Base-by-base conservation (phyloP, 2,113 vertebrate species). In the Edolisoma coerulescens region DNA sequence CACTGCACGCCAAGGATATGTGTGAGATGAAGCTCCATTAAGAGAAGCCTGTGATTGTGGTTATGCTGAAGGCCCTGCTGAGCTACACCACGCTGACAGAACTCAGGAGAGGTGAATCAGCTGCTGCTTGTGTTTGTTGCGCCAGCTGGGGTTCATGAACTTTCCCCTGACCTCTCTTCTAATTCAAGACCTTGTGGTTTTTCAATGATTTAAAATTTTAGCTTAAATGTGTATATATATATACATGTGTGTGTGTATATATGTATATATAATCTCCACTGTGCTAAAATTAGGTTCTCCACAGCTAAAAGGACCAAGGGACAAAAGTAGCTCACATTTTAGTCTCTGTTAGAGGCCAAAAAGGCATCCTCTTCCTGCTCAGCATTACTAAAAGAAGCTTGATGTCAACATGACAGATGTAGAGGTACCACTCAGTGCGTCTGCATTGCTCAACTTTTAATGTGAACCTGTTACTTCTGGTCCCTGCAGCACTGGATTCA, bases 181-280 rank as follows among this genome's bases (percentile, higher is more conserved):
- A 96, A 96, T 95, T 94, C 86, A 70, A 93, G 95, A 86, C 76
- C 74, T 37, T 24, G 86, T 94, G 95, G 95, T 74, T 96, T 96
- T 96, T 90, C 83, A 76, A 37, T 5, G 49, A 86, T 68, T 90
- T 96, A 26, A 95, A 95, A 95, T 96, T 95, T 95, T 64, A 94
- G 39, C 70, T 84, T 74, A 52, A 47, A 71, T 76, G 87, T 57
- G 68, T 84, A 32, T 75, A 84, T 57, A 92, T 71, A 63, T 20
- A 20, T 45, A 45, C 44, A 20, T 9, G 10, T 8, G 18, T 22
- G 15, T 30, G 45, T 7, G 63, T 49, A 32, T 52, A 44, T 42
- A 44, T 30, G 18, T 44, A 86, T 45, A 93, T 77, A 87, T 61
- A 73, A 90, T 24, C 47, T 68, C 56, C 35, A 44, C 60, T 45